Evolutionary conservation across 2,888 invertebrate genomes (phyloP).

Genomic region (Cerceris ruficornis): DNA sequence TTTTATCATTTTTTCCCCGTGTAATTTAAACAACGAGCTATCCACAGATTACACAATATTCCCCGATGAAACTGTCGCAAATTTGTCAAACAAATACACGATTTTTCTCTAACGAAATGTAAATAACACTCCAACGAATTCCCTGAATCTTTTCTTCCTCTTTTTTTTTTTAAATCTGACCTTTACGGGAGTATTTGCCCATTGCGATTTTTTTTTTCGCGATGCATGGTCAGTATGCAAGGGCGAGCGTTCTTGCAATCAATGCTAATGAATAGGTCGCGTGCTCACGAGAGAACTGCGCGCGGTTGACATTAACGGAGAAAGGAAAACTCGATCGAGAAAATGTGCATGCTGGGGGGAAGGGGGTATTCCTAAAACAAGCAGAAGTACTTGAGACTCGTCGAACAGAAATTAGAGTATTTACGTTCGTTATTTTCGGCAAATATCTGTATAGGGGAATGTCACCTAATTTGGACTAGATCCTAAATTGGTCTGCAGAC

Average conservation of each 20-base stretch:
- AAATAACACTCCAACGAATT: neutral
- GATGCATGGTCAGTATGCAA: constrained; percentile 5
- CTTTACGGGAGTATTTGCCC: neutral
- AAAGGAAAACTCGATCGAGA: constrained; percentile 9
- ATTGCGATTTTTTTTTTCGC: neutral
- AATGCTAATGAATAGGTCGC: constrained; percentile 18
- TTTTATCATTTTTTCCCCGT: no score
- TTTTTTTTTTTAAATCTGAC: neutral
- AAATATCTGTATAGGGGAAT: no score
- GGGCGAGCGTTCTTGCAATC: constrained; percentile 11
- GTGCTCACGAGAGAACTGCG: neutral
- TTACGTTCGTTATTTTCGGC: no score
- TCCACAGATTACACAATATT: no score
- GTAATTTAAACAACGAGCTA: no score
- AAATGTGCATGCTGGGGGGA: neutral
- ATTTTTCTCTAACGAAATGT: no score
- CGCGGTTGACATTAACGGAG: neutral
- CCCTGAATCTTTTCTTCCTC: neutral
- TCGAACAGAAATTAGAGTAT: no score
- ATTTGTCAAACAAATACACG: no score
- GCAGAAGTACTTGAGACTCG: neutral
- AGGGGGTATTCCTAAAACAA: neutral
- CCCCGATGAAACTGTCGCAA: no score
- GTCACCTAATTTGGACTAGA: no score
- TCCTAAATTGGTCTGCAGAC: no score